Evolutionary conservation across 2,888 invertebrate species (phyloP), one percentile per base, ranked within the genome.

Genomic region (Eulithis prunata): DNA sequence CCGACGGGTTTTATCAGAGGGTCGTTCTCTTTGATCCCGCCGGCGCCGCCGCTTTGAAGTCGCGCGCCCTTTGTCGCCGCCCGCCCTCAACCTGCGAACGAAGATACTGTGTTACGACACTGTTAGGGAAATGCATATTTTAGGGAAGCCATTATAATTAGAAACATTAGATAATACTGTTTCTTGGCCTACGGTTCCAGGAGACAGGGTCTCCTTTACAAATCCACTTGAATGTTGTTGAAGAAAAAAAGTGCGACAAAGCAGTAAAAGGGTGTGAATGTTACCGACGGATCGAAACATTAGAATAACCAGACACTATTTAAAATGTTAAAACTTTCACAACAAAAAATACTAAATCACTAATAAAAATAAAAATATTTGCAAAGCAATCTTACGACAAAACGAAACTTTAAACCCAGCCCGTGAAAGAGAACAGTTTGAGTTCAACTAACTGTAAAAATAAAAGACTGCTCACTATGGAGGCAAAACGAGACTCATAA

Each of bases 21-120:
- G 80, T 79, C 82, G 80, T 77, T 76, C 77, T 75, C 86, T 87
- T 88, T 86, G 87, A 88, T 85, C 86, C 83, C 79, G 74, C 74
- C 73, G 75, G 78, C 85, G 59, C 64, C 85, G 59, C 64, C 78
- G 76, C 88, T 90, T 89, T 88, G 88, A 88, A 80, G 83, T 85
- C 71, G 79, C 77, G 76, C 75, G 80, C 79, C 87, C 88, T 90
- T 89, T 90, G 89, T 80, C 71, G 74, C 77, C 73, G 70, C 72
- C 72, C 72, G 69, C 71, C 74, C 71, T 74, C 71, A 79, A 86
- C 88, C 90, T 89, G 88, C 76, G 80, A 79, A 84, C 78, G 83
- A 82, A 81, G 81, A 85, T 83, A 84, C 82, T 82, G 73, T 81
- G 76, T 82, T 79, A 83, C 73, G 77, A 83, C 79, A 84, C 76